phyloP scores from a whole-genome alignment of 1,140 invertebrate species.

The Drosophila pseudoananassae region DNA sequence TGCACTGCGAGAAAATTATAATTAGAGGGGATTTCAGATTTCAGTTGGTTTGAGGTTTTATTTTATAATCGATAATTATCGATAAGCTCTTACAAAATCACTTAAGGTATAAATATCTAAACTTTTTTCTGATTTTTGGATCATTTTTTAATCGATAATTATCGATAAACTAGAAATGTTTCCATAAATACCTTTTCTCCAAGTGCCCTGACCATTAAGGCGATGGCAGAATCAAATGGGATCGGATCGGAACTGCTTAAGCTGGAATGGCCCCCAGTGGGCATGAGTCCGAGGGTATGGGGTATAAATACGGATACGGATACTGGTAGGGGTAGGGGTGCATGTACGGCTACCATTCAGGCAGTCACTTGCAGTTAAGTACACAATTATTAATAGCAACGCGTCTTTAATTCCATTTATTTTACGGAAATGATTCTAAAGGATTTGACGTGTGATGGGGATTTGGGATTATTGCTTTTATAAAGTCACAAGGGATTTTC shows the following conservation, averaged over 20 bases:
- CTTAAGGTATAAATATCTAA: too few relatives aligned
- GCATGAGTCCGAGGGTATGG: background rate
- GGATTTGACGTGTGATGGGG: background rate
- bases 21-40: too few relatives aligned
- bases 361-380: slow-evolving; percentile 34
- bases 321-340: background rate
- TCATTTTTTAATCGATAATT: too few relatives aligned
- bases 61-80: too few relatives aligned
- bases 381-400: slow-evolving; percentile 48
- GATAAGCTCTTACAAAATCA: too few relatives aligned
- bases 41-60: too few relatives aligned
- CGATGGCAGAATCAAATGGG: slow-evolving; percentile 51
- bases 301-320: background rate
- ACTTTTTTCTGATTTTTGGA: too few relatives aligned
- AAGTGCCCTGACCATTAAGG: slow-evolving; percentile 27
- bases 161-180: too few relatives aligned
- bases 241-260: slow-evolving; percentile 65
- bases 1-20: slow-evolving; percentile 2
- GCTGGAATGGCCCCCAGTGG: slow-evolving; percentile 64
- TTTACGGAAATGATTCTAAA: slow-evolving; percentile 14
- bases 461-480: background rate
- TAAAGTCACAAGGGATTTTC: too few relatives aligned
- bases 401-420: slow-evolving; percentile 28
- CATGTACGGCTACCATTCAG: background rate
- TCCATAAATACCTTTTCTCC: background rate